Conservation (phyloP, 2,113 vertebrate genomes). For the Triplophysa siluroides region DNA sequence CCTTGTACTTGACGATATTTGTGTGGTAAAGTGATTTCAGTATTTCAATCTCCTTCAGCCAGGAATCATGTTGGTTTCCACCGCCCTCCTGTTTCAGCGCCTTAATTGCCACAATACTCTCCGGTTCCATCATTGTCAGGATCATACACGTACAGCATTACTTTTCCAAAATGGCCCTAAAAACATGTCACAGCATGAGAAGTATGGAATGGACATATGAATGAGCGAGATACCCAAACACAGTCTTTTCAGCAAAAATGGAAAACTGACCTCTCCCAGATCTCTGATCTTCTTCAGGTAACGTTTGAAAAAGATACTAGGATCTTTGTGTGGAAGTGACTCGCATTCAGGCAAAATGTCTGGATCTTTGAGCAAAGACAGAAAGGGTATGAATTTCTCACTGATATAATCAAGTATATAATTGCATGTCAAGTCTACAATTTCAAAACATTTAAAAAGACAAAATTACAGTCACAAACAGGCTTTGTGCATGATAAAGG, state of each 20-base stretch:
- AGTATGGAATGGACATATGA: background rate
- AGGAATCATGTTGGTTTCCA: conserved; percentile 74
- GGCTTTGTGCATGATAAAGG: background rate
- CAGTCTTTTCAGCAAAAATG: background rate
- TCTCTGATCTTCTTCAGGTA: conserved; percentile 87
- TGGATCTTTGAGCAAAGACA: conserved; percentile 69
- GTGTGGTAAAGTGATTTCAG: conserved; percentile 84
- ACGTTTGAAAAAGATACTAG: conserved; percentile 86
- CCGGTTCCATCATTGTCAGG: conserved; percentile 87
- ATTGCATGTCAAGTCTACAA: too few relatives aligned
- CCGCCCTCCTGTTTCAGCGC: conserved; percentile 83
- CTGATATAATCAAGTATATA: too few relatives aligned
- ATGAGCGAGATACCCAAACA: background rate
- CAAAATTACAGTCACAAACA: background rate
- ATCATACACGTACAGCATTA: conserved; percentile 88
- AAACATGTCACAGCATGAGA: conserved; percentile 24
- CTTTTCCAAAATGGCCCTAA: conserved; percentile 93
- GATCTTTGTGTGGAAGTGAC: conserved; percentile 67
- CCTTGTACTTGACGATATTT: conserved; percentile 94
- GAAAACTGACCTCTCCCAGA: conserved; percentile 82
- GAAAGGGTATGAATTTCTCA: background rate
- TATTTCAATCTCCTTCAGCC: conserved; percentile 89
- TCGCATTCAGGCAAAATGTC: conserved; percentile 75
- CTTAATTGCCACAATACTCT: conserved; percentile 90
- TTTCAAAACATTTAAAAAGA: background rate